These are phyloP conservation scores for Orgyia antiqua DNA, from an alignment of 2,888 invertebrate genomes.

Conservation along the genomic window DNA sequence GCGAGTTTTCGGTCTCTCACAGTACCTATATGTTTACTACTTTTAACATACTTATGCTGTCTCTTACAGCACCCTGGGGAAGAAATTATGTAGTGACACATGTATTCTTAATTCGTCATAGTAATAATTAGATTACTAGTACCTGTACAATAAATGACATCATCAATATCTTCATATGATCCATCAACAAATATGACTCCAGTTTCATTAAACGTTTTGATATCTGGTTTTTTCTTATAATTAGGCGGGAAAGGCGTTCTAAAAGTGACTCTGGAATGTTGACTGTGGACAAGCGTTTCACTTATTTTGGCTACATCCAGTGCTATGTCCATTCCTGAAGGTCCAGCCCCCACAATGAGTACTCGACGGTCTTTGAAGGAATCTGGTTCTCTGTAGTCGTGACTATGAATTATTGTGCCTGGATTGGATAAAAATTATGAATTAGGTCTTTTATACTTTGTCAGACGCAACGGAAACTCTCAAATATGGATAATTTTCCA, in stretches of 20 bases:
- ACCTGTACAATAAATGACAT: slow-evolving; percentile 86
- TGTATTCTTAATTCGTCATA: too few species aligned
- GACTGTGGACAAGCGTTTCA: slow-evolving; percentile 68
- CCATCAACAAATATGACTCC: slow-evolving; percentile 80
- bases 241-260: slow-evolving; percentile 62
- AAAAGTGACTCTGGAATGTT: slow-evolving; percentile 59
- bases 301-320: slow-evolving; percentile 76
- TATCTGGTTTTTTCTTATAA: slow-evolving; percentile 70
- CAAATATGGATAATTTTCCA: too few species aligned
- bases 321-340: slow-evolving; percentile 86
- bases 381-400: slow-evolving; percentile 82
- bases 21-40: too few species aligned
- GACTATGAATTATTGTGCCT: slow-evolving; percentile 84
- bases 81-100: too few species aligned
- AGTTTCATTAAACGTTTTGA: slow-evolving; percentile 67
- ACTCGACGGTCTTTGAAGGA: slow-evolving; percentile 78
- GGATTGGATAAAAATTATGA: slow-evolving; percentile 38
- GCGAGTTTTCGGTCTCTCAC: too few species aligned
- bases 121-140: too few species aligned
- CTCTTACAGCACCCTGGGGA: too few species aligned
- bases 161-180: slow-evolving; percentile 78
- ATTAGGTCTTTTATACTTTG: neutral
- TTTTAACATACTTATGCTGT: too few species aligned
- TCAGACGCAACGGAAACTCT: neutral
- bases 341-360: slow-evolving; percentile 83